phyloP scores from a whole-genome alignment of 2,797 vertebrate species.

The Dendrocincla fuliginosa region DNA sequence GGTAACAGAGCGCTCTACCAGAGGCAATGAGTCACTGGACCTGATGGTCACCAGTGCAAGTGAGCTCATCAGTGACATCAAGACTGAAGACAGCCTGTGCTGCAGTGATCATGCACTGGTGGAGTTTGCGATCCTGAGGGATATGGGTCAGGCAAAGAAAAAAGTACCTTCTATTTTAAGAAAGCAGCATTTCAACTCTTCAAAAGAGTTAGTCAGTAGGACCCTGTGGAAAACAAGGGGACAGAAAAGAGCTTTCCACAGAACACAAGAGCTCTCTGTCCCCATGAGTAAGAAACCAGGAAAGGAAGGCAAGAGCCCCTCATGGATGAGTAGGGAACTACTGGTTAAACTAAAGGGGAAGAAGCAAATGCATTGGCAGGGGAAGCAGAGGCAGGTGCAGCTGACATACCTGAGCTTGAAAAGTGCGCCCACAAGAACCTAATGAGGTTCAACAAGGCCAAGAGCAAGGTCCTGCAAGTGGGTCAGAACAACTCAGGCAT shows the following conservation, averaged over 20 bases:
- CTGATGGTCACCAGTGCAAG: background rate
- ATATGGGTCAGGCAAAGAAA: background rate
- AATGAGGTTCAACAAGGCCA: background rate
- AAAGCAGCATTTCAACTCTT: background rate
- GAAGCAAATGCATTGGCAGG: background rate
- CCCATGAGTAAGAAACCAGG: background rate
- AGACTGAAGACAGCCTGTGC: background rate
- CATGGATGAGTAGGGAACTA: background rate
- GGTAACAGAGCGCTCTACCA: background rate
- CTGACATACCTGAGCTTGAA: background rate
- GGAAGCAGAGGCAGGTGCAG: background rate
- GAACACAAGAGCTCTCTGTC: background rate
- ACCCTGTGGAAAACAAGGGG: background rate
- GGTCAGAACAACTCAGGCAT: background rate
- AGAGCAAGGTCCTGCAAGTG: background rate
- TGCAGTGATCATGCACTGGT: background rate
- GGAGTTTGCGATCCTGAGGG: background rate
- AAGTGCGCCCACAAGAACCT: too few relatives aligned
- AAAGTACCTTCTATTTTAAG: background rate
- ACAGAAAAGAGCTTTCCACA: background rate
- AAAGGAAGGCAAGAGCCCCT: background rate
- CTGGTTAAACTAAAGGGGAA: background rate
- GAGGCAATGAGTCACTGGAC: background rate
- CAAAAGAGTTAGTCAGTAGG: background rate
- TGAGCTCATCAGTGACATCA: accelerated